Base-by-base conservation (phyloP, 2,888 invertebrate genomes). In the Camponotus fellah region DNA sequence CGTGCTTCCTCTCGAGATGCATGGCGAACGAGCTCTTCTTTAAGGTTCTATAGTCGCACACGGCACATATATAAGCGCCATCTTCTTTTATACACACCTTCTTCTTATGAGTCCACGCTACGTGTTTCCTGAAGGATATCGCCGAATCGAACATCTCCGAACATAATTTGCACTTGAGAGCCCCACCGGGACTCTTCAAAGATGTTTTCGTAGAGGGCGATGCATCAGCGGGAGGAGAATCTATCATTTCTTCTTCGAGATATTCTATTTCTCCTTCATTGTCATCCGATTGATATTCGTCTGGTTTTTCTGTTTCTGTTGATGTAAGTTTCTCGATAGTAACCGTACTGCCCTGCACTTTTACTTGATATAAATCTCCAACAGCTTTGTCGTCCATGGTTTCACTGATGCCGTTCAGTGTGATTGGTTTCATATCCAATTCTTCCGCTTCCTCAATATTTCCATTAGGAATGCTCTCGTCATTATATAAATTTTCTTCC, bases 101-200 rank as follows among this genome's bases (percentile, higher is more conserved):
- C 74, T 93, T 93, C 84, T 93, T 94, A 88, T 95, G 95, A 0
- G 91, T 93, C 94, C 94, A 94, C 0, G 95, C 94, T 0, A 95
- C 94, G 88, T 95, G 95, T 49, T 94, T 94, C 14, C 92, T 86
- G 64, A 94, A 95, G 0, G 92, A 91, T 10, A 93, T 88, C 14
- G 88, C 86, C 0, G 94, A 92, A 32, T 89, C 89, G 72, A 95
- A 95, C 4, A 89, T 93, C 71, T 94, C 94, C 0, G 93, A 92
- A 81, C 95, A 95, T 0, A 87, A 88, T 76, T 93, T 94, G 75
- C 95, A 95, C 71, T 92, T 94, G 3, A 95, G 65, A 0, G 91
- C 82, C 2, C 86, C 87, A 8, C 64, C 53, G 0, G 86, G 3
- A 17, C 2, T 74, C 53, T 77, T 86, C 2, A 5, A 46, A 68